Evolutionary conservation across 2,888 invertebrate species (phyloP), one percentile per base, ranked within the genome.

Genomic region (Teinopalpus imperialis): DNA sequence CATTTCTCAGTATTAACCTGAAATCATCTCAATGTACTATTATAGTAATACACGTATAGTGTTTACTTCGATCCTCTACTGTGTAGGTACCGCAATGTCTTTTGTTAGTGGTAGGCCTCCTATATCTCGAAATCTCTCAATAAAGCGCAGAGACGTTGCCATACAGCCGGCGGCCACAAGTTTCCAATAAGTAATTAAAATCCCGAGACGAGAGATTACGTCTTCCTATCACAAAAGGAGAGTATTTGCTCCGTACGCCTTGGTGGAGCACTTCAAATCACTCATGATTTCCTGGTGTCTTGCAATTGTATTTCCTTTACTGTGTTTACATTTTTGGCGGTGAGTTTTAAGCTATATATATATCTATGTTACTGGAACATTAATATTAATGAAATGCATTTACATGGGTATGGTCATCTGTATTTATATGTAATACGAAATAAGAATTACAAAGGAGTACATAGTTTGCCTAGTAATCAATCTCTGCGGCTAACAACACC

Each of bases 111-210:
- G 66, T 60, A 55, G 43, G 46, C 46, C 53, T 56, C 51, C 57
- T 58, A 53, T 56, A 64, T 59, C 62, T 70, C 67, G 57, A 74
- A 75, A 76, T 77, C 67, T 75, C 60, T 71, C 81, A 87, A 87
- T 86, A 86, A 80, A 77, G 66, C 74, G 66, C 63, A 54, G 74
- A 80, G 80, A 79, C 74, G 76, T 55, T 78, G 70, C 68, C 74
- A 74, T 71, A 79, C 72, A 69, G 83, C 87, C 86, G 70, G 79
- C 80, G 85, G 87, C 82, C 82, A 76, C 86, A 85, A 86, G 77
- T 87, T 85, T 86, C 88, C 87, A 79, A 87, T 83, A 85, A 85
- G 87, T 85, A 86, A 88, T 88, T 88, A 88, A 87, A 87, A 87
- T 81, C 85, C 68, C 68, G 69, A 81, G 81, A 80, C 75, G 68